phyloP scores from a whole-genome alignment of 2,797 vertebrate species.

The Luscinia luscinia region DNA sequence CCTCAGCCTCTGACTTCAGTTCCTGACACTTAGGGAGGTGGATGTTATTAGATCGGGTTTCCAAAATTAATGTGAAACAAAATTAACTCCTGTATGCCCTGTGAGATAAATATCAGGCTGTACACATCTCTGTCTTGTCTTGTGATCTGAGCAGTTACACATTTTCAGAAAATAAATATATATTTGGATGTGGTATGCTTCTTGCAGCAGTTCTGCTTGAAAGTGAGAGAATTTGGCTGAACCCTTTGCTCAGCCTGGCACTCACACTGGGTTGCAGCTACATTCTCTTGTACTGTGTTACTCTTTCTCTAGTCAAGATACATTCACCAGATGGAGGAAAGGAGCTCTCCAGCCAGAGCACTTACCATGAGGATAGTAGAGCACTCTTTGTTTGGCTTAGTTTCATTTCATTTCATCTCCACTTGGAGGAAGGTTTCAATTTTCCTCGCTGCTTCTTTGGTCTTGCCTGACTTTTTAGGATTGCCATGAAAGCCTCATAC shows the following conservation, averaged over 20 bases:
- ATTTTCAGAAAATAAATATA: neutral
- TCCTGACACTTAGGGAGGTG: neutral
- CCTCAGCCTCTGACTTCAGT: neutral
- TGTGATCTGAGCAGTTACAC: neutral
- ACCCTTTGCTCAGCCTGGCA: neutral
- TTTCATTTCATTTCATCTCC: neutral
- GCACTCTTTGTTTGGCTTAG: neutral
- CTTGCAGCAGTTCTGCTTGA: neutral
- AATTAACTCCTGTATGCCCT: neutral
- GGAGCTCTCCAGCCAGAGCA: neutral
- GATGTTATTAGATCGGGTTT: neutral
- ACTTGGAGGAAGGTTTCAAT: neutral
- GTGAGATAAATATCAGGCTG: neutral
- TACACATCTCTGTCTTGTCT: neutral
- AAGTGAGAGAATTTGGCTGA: neutral
- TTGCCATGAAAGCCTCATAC: neutral
- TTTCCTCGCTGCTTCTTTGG: neutral
- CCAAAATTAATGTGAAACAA: neutral
- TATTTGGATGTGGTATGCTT: neutral
- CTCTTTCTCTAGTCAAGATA: neutral
- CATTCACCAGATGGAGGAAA: neutral
- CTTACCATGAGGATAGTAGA: neutral
- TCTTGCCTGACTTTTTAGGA: neutral
- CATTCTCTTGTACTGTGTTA: neutral
- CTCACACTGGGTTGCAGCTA: neutral